These are phyloP conservation scores for Lysandra bellargus DNA, from an alignment of 2,888 invertebrate genomes.

Conservation along the genomic window DNA sequence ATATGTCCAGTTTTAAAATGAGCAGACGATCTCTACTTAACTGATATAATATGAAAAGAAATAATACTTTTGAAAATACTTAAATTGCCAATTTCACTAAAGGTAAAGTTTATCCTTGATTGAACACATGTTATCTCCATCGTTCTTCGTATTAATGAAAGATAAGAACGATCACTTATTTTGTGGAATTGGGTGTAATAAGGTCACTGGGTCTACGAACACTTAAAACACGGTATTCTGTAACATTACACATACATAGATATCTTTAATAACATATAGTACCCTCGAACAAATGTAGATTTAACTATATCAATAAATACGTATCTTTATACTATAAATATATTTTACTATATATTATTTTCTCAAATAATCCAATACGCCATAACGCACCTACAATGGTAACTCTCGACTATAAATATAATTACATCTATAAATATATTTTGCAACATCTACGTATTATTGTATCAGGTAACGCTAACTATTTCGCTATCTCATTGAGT, in stretches of 20 bases:
- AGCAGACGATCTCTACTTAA: constrained; percentile 18
- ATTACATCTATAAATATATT: constrained; percentile 28
- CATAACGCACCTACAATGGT: constrained; percentile 24
- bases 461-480: constrained; percentile 19
- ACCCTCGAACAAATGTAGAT: neutral
- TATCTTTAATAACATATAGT: neutral
- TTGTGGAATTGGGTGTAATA: neutral
- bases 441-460: constrained; percentile 18
- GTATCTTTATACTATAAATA: constrained; percentile 8
- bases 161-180: neutral
- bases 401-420: constrained; percentile 26
- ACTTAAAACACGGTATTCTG: neutral
- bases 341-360: neutral
- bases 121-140: neutral
- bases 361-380: constrained; percentile 3
- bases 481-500: neutral
- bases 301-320: constrained; percentile 17
- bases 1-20: neutral
- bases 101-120: neutral
- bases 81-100: neutral
- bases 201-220: neutral
- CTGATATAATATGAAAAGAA: neutral
- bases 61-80: constrained; percentile 14
- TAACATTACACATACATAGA: neutral
- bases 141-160: neutral